Evolutionary conservation across 2,113 vertebrate genomes (phyloP), one percentile per base, ranked within the genome.

Genomic region (Ochotona princeps): DNA sequence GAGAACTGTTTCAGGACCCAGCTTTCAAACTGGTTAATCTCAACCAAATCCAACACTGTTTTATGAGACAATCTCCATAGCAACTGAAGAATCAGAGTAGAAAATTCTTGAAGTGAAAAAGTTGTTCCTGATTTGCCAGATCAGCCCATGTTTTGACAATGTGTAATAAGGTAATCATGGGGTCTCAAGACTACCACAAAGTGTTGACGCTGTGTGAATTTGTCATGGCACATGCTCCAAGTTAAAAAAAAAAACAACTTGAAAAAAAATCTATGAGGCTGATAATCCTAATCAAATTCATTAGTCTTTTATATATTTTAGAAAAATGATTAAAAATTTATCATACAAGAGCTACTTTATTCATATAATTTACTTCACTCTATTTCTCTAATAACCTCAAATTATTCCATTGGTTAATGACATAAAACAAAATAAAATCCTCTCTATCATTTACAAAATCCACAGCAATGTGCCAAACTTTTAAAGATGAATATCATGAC

Each of bases 81-180:
- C 92, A 96, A 95, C 88, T 70, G 49, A 26, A 89, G 79, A 90
- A 79, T 69, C 86, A 74, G 79, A 92, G 75, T 79, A 80, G 51
- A 95, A 94, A 93, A 94, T 83, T 92, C 79, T 83, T 75, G 60
- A 92, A 93, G 60, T 74, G 66, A 74, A 89, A 44, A 95, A 96
- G 79, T 94, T 96, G 92, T 44, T 89, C 81, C 76, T 84, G 89
- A 70, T 92, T 89, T 96, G 91, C 93, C 94, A 95, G 91, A 92
- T 95, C 87, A 91, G 76, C 30, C 76, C 81, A 92, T 84, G 87
- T 92, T 94, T 87, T 94, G 83, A 96, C 94, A 94, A 61, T 91
- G 81, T 94, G 87, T 81, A 96, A 91, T 69, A 94, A 96, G 84
- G 89, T 91, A 81, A 93, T 87, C 91, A 49, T 90, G 93, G 81